phyloP scores from a whole-genome alignment of 2,888 invertebrate species.

The Callyntrura guangdongensis region DNA sequence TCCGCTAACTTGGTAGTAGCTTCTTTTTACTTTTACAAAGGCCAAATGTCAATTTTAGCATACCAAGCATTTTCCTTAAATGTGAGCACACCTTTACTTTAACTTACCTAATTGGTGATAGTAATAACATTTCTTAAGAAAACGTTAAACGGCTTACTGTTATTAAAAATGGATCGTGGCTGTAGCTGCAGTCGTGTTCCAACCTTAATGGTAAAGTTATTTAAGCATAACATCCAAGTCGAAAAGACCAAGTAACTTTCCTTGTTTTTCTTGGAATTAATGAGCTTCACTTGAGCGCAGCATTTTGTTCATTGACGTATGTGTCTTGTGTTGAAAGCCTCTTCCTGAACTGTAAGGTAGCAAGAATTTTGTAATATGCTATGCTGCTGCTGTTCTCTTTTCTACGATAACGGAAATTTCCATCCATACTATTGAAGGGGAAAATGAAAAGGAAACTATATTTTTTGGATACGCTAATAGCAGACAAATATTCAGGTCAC shows the following conservation, averaged over 20 bases:
- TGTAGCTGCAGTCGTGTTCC: neutral
- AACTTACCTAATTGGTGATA: too few species aligned
- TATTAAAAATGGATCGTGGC: neutral
- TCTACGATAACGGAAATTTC: constrained; percentile 55
- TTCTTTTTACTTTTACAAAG: too few species aligned
- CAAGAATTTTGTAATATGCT: neutral
- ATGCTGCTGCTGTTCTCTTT: constrained; percentile 19
- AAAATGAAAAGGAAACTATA: constrained; percentile 51
- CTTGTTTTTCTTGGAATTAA: constrained; percentile 34
- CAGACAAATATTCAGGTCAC: constrained; percentile 68
- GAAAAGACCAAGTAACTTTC: constrained; percentile 25
- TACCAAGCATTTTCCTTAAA: too few species aligned
- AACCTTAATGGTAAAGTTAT: constrained; percentile 15
- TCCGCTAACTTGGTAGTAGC: too few species aligned
- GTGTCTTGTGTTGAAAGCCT: constrained; percentile 33
- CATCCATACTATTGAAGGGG: neutral
- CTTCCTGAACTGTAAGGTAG: neutral
- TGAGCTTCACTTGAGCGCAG: neutral
- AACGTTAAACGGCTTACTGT: neutral
- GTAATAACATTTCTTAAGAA: neutral
- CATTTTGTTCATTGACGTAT: constrained; percentile 2
- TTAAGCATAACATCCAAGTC: neutral
- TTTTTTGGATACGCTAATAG: neutral
- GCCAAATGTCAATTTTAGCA: too few species aligned
- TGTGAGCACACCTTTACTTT: too few species aligned